A percentile compares a stretch with the other conserved stretches of the same genome.
Conservation (phyloP, 2,888 invertebrate genomes). For the Zygogramma bicolorata region DNA sequence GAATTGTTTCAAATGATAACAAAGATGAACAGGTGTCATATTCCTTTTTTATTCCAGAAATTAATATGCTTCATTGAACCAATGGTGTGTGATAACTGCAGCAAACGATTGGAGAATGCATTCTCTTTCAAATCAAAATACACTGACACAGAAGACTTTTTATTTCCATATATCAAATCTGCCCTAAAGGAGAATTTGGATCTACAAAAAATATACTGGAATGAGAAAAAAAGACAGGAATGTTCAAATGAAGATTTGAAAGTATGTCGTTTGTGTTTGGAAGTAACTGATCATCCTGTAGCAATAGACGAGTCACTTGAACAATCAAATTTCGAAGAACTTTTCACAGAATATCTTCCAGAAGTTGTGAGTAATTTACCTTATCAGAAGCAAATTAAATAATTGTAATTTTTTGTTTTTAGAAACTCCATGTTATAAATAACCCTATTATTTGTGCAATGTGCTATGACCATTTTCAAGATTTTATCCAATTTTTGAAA, state of each 20-base stretch:
- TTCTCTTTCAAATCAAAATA: background rate
- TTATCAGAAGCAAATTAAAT: background rate
- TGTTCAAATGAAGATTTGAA: background rate
- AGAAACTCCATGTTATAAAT: background rate
- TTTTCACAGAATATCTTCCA: background rate
- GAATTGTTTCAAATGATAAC: no score
- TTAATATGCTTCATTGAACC: background rate
- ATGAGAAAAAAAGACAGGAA: background rate
- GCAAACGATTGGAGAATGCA: background rate
- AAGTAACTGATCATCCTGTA: background rate
- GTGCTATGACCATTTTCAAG: background rate
- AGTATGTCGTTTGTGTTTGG: conserved; percentile 8
- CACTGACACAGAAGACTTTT: background rate
- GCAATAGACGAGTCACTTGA: background rate
- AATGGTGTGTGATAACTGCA: background rate
- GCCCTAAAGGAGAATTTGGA: background rate
- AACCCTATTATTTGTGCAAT: background rate
- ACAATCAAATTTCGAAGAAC: background rate
- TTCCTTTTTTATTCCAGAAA: conserved; percentile 1
- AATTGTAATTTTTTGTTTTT: background rate
- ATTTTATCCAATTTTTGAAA: background rate
- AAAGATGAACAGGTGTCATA: no score
- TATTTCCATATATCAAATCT: background rate
- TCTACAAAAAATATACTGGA: background rate
- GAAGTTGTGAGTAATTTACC: background rate